Evolutionary conservation across 2,797 vertebrate species (phyloP).

Genomic region (Falco rusticolus): DNA sequence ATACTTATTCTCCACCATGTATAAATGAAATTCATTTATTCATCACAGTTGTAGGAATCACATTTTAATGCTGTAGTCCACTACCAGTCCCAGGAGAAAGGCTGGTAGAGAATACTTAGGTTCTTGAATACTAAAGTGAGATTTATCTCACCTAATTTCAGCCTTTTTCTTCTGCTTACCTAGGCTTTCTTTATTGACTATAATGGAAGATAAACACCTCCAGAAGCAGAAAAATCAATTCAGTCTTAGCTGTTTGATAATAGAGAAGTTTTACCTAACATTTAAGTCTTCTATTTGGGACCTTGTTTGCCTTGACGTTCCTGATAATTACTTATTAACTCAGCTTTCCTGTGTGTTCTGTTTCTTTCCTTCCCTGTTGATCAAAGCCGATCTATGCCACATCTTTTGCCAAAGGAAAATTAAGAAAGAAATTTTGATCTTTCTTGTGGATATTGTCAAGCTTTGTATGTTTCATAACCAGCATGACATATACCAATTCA

Average conservation of each 20-base stretch:
- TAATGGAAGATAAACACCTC: neutral
- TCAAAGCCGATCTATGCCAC: neutral
- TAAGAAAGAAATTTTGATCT: neutral
- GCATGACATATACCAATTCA: neutral
- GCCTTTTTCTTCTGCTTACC: neutral
- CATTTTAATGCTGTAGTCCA: neutral
- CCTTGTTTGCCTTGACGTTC: neutral
- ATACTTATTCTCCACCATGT: neutral
- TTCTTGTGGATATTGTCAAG: neutral
- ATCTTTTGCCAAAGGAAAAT: neutral
- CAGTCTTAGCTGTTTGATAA: neutral
- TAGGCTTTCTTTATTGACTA: neutral
- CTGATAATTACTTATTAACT: neutral
- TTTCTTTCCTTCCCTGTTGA: neutral
- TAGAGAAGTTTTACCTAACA: neutral
- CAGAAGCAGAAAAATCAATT: conserved; percentile 14
- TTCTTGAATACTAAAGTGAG: neutral
- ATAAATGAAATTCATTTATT: neutral
- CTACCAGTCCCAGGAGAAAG: neutral
- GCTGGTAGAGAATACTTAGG: neutral
- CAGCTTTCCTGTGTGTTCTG: neutral
- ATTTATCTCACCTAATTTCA: neutral
- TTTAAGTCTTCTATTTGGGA: neutral
- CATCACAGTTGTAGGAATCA: neutral
- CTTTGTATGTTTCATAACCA: neutral